These are phyloP conservation scores for Cephus pulcher DNA, from an alignment of 2,888 invertebrate genomes.

Conservation along the genomic window DNA sequence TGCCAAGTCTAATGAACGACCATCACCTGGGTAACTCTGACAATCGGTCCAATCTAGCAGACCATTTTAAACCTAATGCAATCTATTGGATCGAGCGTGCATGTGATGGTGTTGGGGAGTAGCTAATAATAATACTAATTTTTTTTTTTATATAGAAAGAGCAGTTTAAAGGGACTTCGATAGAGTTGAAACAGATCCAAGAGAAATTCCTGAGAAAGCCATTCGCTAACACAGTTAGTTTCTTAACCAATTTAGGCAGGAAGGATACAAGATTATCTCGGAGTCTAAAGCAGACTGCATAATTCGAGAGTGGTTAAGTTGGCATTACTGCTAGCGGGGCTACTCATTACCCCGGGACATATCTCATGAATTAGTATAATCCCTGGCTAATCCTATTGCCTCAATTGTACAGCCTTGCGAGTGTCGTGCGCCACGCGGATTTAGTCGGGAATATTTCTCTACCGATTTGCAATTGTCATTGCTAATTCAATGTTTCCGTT, in stretches of 20 bases:
- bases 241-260: constrained; percentile 16
- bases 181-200: neutral
- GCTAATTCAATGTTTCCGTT: neutral
- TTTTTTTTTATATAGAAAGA: neutral
- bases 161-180: neutral
- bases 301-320: constrained; percentile 19
- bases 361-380: constrained; percentile 26
- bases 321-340: constrained; percentile 9
- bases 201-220: neutral
- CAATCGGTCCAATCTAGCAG: neutral
- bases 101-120: neutral
- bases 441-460: neutral
- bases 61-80: neutral
- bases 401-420: constrained; percentile 13
- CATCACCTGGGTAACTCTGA: constrained; percentile 8
- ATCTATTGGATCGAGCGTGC: neutral
- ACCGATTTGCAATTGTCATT: neutral
- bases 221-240: constrained; percentile 15
- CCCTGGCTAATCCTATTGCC: constrained; percentile 24
- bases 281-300: constrained; percentile 11
- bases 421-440: neutral
- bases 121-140: neutral
- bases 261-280: constrained; percentile 21
- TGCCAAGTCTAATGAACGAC: constrained; percentile 23
- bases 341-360: constrained; percentile 10